Evolutionary conservation across 2,888 invertebrate species (phyloP), one percentile per base, ranked within the genome.

Genomic region (Drosophila meridionalis): DNA sequence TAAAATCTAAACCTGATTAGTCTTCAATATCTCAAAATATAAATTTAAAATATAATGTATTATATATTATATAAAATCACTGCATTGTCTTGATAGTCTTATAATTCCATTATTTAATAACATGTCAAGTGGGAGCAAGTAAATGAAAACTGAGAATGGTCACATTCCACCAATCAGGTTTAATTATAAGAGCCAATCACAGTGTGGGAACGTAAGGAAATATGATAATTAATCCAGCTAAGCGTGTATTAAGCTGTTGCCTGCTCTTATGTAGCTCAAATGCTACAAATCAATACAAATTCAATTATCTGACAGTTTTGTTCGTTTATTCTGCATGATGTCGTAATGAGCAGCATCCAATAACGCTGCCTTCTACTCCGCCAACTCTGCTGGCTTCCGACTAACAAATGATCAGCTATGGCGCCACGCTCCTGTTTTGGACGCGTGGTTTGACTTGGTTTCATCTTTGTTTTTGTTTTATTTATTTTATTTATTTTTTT

Each of bases 401-500:
- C 42, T 70, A 72, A 72, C 67, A 75, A 75, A 78, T 75, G 69
- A 73, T 55, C 66, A 38, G 63, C 55, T 14, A 30, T 66, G 71
- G 69, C 71, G 70, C 66, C 63, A 56, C 45, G 53, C 38, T 63
- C 36, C 60, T 55, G 53, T 40, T 55, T 55, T 40, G 47, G 47
- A 71, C 32, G 62, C 48, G 45, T 62, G 28, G 40, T 7, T 57
- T 64, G 47, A 12, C 47, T 55, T 50, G 57, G 14, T 56, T 30
- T 55, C 36, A 47, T 43, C 45, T 57, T 45, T 11, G 9, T 40
- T 40, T 40, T 45, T 42, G 30, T 28, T 30, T 32, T 20, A 20
- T 20, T 20, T 20, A 20, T 14, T 57, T 38, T 14, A 0, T 34
- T 52, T 38, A 36, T 43, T n/a, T n/a, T 20, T 20, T 55, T 11